phyloP scores from a whole-genome alignment of 2,113 vertebrate species.

The Myxocyprinus asiaticus region DNA sequence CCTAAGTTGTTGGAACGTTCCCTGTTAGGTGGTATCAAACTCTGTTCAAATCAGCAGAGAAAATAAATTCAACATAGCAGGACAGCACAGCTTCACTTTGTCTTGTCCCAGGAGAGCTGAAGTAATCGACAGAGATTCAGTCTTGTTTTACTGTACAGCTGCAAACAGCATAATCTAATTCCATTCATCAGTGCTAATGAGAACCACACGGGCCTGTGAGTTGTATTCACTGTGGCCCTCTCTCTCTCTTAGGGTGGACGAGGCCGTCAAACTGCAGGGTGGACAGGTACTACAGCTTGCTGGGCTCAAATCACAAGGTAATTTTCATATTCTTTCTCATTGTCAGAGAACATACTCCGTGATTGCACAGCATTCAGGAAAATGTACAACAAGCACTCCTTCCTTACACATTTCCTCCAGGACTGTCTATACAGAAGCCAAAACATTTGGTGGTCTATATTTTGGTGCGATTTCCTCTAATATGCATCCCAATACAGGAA shows the following conservation, averaged over 20 bases:
- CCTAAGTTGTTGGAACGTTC: not conserved
- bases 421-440: not conserved
- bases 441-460: not conserved
- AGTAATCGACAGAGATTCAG: conserved; percentile 66
- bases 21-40: not conserved
- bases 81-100: conserved; percentile 61
- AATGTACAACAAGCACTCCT: conserved; percentile 32
- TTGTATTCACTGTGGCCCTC: not conserved
- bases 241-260: not conserved
- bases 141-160: conserved; percentile 57
- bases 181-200: conserved; percentile 62
- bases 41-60: conserved; percentile 61
- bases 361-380: conserved; percentile 21
- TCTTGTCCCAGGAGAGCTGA: conserved; percentile 58
- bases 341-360: conserved; percentile 1
- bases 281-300: conserved; percentile 24
- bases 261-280: not conserved
- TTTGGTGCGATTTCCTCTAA: not conserved
- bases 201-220: conserved; percentile 63
- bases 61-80: conserved; percentile 54
- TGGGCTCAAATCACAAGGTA: conserved; percentile 34
- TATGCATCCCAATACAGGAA: not conserved
- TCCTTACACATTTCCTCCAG: conserved; percentile 48
- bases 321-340: conserved; percentile 40
- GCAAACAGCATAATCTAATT: conserved; percentile 64